phyloP scores from a whole-genome alignment of 2,113 vertebrate genomes.

The Helogale parvula region DNA sequence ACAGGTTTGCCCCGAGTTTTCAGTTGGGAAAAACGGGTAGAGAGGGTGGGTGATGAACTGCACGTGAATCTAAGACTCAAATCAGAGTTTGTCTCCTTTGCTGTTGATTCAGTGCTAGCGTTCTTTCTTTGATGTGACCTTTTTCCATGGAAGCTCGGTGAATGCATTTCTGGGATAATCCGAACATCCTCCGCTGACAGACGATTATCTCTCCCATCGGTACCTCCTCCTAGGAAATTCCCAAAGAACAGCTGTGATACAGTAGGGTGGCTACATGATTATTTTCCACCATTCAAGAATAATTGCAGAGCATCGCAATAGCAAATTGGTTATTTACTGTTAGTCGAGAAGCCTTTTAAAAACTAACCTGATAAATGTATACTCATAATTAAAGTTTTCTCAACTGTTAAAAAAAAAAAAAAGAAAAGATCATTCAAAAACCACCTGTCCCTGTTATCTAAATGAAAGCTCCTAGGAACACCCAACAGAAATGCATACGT shows the following conservation, averaged over 20 bases:
- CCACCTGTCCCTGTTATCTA: neutral
- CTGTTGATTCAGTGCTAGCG: neutral
- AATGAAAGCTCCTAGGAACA: neutral
- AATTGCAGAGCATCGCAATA: conserved; percentile 55
- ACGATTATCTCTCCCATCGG: conserved; percentile 43
- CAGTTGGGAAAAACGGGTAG: neutral
- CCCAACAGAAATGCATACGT: neutral
- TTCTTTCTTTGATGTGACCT: conserved; percentile 44
- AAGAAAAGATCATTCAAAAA: neutral
- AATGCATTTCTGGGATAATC: conserved; percentile 7
- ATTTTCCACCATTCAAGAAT: conserved; percentile 21
- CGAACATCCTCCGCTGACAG: neutral
- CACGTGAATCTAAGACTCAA: neutral
- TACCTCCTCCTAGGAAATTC: conserved; percentile 43
- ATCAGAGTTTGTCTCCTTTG: neutral
- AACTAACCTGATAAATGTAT: neutral
- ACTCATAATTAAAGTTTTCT: neutral
- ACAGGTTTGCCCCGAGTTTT: neutral
- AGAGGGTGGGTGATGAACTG: neutral
- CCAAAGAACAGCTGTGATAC: neutral
- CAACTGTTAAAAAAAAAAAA: neutral
- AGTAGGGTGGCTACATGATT: conserved; percentile 34
- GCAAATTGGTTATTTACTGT: conserved; percentile 62
- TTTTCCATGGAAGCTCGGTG: neutral
- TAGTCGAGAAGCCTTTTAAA: conserved; percentile 41